These are phyloP conservation scores for Sebastes flavidus DNA, from an alignment of 2,797 vertebrate species.

Conservation along the genomic window DNA sequence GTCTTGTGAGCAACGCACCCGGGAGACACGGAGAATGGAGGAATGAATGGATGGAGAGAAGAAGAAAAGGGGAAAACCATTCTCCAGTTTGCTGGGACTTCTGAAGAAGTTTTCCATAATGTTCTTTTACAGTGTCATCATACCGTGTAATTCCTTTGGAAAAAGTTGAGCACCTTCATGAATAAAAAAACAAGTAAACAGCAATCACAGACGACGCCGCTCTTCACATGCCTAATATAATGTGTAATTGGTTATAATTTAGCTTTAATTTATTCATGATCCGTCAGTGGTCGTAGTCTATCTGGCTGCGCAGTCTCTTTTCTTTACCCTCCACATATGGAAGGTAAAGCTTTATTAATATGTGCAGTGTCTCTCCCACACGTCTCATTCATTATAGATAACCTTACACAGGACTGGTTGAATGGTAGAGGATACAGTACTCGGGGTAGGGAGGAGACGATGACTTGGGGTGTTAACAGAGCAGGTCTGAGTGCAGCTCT, in stretches of 20 bases:
- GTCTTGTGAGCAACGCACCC: constrained; percentile 15
- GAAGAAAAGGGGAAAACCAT: neutral
- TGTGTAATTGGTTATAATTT: constrained; percentile 2
- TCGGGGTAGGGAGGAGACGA: neutral
- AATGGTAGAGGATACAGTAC: constrained; percentile 22
- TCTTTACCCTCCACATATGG: neutral
- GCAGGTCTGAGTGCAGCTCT: constrained; percentile 24
- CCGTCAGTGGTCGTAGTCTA: neutral
- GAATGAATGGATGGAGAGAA: constrained; percentile 1
- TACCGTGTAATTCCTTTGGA: constrained; percentile 2
- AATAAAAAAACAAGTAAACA: constrained; percentile 10
- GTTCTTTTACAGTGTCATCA: constrained; percentile 1
- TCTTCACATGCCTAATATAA: neutral
- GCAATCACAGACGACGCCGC: neutral
- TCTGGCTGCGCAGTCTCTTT: neutral
- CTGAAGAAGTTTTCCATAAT: neutral
- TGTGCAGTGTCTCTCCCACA: constrained; percentile 38
- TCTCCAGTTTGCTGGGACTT: neutral
- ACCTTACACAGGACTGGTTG: constrained; percentile 36
- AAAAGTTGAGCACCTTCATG: neutral
- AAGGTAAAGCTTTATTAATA: constrained; percentile 45
- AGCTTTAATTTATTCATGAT: constrained; percentile 9
- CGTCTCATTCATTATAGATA: constrained; percentile 62
- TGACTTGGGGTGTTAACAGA: constrained; percentile 36
- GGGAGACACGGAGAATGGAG: neutral